phyloP scores from a whole-genome alignment of 2,888 invertebrate species.

The Caenorhabditis sp. region DNA sequence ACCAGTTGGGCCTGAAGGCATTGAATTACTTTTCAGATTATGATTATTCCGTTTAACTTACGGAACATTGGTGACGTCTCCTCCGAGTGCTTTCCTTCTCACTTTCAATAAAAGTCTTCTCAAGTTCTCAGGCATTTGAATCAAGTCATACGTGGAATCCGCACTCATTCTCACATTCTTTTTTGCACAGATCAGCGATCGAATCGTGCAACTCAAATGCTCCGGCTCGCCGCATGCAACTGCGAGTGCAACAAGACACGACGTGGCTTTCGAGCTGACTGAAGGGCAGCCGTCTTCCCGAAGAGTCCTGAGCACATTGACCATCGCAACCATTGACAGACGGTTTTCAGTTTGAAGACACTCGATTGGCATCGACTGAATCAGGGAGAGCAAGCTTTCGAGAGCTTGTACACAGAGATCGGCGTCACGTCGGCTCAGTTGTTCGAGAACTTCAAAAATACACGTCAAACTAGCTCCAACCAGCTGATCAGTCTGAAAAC shows the following conservation, averaged over 20 bases:
- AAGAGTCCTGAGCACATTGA: slow-evolving; percentile 85
- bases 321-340: slow-evolving; percentile 87
- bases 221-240: slow-evolving; percentile 89
- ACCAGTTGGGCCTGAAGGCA: slow-evolving; percentile 61
- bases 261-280: slow-evolving; percentile 91
- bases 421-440: slow-evolving; percentile 89
- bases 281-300: slow-evolving; percentile 69
- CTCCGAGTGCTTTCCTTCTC: slow-evolving; percentile 60
- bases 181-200: slow-evolving; percentile 57
- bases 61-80: slow-evolving; percentile 11
- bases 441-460: slow-evolving; percentile 91
- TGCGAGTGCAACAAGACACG: slow-evolving; percentile 91
- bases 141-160: slow-evolving; percentile 61
- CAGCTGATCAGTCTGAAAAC: slow-evolving; percentile 64
- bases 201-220: slow-evolving; percentile 67
- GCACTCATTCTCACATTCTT: slow-evolving; percentile 51
- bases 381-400: slow-evolving; percentile 84
- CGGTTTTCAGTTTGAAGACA: slow-evolving; percentile 88
- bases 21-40: background rate
- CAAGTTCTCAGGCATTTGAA: slow-evolving; percentile 71
- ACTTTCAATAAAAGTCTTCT: slow-evolving; percentile 69
- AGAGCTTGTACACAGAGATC: slow-evolving; percentile 89
- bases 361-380: slow-evolving; percentile 87
- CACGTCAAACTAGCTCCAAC: slow-evolving; percentile 83
- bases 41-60: slow-evolving; percentile 11